Base-by-base conservation (phyloP, 2,797 vertebrate genomes). In the Parambassis ranga region DNA sequence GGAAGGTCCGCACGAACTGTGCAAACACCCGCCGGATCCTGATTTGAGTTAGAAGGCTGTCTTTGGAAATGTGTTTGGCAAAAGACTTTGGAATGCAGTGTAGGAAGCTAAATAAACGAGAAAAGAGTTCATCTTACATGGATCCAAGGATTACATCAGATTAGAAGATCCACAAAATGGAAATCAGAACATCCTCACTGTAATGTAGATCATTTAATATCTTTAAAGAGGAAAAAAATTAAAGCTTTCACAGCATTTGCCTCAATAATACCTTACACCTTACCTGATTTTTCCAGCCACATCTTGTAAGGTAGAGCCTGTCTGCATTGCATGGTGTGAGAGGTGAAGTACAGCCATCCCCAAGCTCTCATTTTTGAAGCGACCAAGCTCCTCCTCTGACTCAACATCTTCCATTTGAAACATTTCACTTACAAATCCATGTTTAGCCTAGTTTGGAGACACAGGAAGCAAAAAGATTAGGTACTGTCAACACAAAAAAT, bases 341-440 rank as follows among this genome's bases (percentile, higher is more conserved):
- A 98, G 93, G 36, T 98, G 94, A 4, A 98, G 93, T 6, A 98
- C 94, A 0, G 96, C 96, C 96, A 98, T 95, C 8, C 96, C 96
- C 74, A 98, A 60, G 47, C 96, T 95, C 61, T 98, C 96, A 0
- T 96, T 96, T 87, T 96, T 94, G 69, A 96, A 96, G 49, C 81
- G 83, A 71, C 89, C 92, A 1, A 90, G 63, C 31, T 95, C 95
- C 10, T 90, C 91, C 1, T 95, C 93, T 0, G 73, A 89, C 1
- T 73, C 66, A 0, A 93, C 41, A 0, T 94, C 92, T 47, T 91
- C 89, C 83, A 97, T 85, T 0, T 91, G 88, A 0, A 87, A 84
- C 0, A 94, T 79, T 0, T 98, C 95, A 1, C 97, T 94, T 56
- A 97, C 90, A 89, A 98, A 98, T 10, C 96, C 95, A 39, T 89